phyloP scores from a whole-genome alignment of 2,888 invertebrate genomes.

The Chorisops tibialis region DNA sequence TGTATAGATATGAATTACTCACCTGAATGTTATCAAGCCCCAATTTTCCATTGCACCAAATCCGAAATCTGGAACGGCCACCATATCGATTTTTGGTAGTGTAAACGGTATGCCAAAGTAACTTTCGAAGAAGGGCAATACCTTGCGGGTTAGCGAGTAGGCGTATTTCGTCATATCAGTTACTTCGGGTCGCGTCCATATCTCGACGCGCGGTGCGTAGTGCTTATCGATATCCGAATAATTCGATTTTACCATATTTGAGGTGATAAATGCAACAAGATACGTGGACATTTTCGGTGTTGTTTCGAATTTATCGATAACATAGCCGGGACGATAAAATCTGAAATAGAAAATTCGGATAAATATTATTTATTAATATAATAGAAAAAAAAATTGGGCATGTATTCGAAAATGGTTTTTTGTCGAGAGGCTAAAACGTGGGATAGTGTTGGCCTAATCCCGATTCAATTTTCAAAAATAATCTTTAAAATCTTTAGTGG shows the following conservation, averaged over 20 bases:
- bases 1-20: slow-evolving; percentile 35
- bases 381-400: too few relatives aligned
- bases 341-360: slow-evolving; percentile 31
- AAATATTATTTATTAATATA: too few relatives aligned
- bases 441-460: too few relatives aligned
- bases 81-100: slow-evolving; percentile 66
- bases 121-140: slow-evolving; percentile 62
- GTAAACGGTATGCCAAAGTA: slow-evolving; percentile 65
- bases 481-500: too few relatives aligned
- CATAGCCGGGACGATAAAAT: slow-evolving; percentile 54
- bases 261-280: slow-evolving; percentile 63
- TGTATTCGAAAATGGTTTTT: too few relatives aligned
- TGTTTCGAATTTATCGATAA: slow-evolving; percentile 61
- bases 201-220: slow-evolving; percentile 46
- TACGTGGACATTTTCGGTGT: slow-evolving; percentile 74
- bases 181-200: slow-evolving; percentile 48
- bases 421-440: too few relatives aligned
- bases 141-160: slow-evolving; percentile 57
- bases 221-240: slow-evolving; percentile 41
- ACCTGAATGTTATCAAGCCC: slow-evolving; percentile 61
- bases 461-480: too few relatives aligned
- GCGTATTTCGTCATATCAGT: slow-evolving; percentile 54
- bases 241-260: slow-evolving; percentile 52
- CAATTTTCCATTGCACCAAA: slow-evolving; percentile 72
- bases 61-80: slow-evolving; percentile 69